Base-by-base conservation (phyloP, 2,888 invertebrate genomes). In the Spisula solida region DNA sequence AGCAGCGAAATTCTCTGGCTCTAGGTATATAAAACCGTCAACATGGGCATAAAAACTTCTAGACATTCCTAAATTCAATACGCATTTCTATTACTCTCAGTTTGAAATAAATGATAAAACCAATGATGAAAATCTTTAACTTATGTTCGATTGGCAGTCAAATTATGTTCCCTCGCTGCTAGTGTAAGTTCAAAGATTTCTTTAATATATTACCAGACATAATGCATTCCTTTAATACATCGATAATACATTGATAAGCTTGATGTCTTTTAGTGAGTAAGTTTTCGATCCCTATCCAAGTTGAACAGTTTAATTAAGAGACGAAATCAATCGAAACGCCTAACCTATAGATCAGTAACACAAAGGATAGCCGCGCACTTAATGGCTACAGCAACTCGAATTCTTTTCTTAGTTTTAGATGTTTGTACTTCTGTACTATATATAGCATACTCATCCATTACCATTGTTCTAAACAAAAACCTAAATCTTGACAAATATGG, bases 61-160 rank as follows among this genome's bases (percentile, higher is more conserved):
- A 66, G 60, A 66, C 60, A 66, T 66, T 66, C 25, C 60, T 66
- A n/a, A 66, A 25, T 66, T 66, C 12, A 66, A 25, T 66, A 25
- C 25, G 25, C 12, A n/a, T 25, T 66, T 66, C n/a, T 25, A 10
- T 66, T 66, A 1, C 60, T 66, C n/a, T 66, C 60, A 25, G 60
- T 66, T 66, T 20, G 25, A n/a, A 10, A 25, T 66, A 12, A 66
- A 66, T 25, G 25, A 66, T 66, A 25, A 25, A 10, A 66, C 12
- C 25, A 10, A 25, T 25, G 25, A 66, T 66, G 60, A n/a, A 66
- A 66, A n/a, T n/a, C n/a, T 25, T 66, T 2, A 25, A 25, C 25
- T 66, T 66, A 66, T 66, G 20, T 66, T 66, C 60, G 25, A 25
- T 25, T 66, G 20, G 25, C n/a, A 25, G 20, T 12, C n/a, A 66